Percentiles rank a stretch among this genome's conserved stretches.
Evolutionary conservation across 2,113 vertebrate genomes (phyloP).

Genomic region (Pseudorectes ferrugineus): DNA sequence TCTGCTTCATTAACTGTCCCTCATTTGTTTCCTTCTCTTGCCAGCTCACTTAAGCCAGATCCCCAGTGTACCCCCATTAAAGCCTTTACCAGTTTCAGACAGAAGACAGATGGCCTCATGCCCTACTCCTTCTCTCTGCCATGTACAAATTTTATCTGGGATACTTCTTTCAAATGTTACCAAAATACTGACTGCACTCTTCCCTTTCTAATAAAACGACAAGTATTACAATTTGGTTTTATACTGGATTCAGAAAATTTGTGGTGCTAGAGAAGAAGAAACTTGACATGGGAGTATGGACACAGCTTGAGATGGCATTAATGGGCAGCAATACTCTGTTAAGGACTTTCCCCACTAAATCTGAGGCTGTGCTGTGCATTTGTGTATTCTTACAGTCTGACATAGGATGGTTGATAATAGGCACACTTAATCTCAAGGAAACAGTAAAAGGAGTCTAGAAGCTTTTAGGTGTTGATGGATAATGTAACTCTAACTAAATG

Average conservation of each 20-base stretch:
- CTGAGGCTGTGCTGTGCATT: background rate
- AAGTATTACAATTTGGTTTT: background rate
- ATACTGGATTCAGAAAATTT: background rate
- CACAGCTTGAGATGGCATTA: background rate
- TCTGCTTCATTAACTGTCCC: slow-evolving; percentile 31
- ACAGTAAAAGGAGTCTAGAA: background rate
- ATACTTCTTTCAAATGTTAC: background rate
- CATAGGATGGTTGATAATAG: background rate
- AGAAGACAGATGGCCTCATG: background rate
- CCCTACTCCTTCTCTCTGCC: background rate
- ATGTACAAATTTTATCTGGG: background rate
- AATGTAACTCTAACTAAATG: background rate
- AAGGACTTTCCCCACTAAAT: background rate
- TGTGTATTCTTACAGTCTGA: background rate
- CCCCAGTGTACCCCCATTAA: background rate
- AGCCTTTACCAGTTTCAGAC: background rate
- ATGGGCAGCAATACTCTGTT: background rate
- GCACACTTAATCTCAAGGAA: background rate
- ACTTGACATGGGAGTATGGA: background rate
- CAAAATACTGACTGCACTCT: background rate
- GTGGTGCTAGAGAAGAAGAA: background rate
- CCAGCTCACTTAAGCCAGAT: background rate
- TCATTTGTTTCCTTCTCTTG: slow-evolving; percentile 8
- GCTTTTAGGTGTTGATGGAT: background rate
- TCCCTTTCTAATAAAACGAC: background rate